A percentile compares a stretch with the other conserved stretches of the same genome.
phyloP scores from a whole-genome alignment of 2,888 invertebrate genomes.

The Hirtodrosophila duncani region DNA sequence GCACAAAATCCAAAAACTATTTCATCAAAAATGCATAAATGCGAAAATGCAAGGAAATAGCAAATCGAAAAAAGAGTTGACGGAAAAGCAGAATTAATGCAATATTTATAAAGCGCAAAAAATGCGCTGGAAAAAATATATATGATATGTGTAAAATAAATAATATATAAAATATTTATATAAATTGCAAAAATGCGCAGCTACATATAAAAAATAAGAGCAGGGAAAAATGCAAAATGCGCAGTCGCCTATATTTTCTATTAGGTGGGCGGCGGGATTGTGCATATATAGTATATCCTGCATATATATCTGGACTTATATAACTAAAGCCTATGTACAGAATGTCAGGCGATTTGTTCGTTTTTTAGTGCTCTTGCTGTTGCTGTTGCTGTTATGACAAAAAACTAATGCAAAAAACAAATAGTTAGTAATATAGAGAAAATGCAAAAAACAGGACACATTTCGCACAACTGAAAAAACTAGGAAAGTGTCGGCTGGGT shows the following conservation, averaged over 20 bases:
- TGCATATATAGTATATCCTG: constrained; percentile 4
- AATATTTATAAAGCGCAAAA: constrained; percentile 59
- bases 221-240: constrained; percentile 52
- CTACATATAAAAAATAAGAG: constrained; percentile 36
- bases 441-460: constrained; percentile 2
- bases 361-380: constrained; percentile 10
- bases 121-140: constrained; percentile 18
- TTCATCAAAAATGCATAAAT: constrained; percentile 70
- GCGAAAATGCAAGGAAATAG: constrained; percentile 9
- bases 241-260: constrained; percentile 69
- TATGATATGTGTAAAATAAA: constrained; percentile 63
- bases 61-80: constrained; percentile 36
- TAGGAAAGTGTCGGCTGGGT: constrained; percentile 4
- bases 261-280: constrained; percentile 20
- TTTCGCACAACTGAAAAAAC: constrained; percentile 27
- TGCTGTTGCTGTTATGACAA: constrained; percentile 31
- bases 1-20: constrained; percentile 56
- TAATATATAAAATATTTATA: constrained; percentile 72
- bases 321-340: constrained; percentile 49
- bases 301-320: constrained; percentile 25
- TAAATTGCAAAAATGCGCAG: constrained; percentile 69
- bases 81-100: constrained; percentile 57
- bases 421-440: constrained; percentile 63
- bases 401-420: constrained; percentile 70
- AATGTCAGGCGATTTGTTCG: constrained; percentile 52